These are phyloP conservation scores for Paralichthys olivaceus DNA, from an alignment of 2,113 vertebrate genomes.

Conservation along the genomic window DNA sequence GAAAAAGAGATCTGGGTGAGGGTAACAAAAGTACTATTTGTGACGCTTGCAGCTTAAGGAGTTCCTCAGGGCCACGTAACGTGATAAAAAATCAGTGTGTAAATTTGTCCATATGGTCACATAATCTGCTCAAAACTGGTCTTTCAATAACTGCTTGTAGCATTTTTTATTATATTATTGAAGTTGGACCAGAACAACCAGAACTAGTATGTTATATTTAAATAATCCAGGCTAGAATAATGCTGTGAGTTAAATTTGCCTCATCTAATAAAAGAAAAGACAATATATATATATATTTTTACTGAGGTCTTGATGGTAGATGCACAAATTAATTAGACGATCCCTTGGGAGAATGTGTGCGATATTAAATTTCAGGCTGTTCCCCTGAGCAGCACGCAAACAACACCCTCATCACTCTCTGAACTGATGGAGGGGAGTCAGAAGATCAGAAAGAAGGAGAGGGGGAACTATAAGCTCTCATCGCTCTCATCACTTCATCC, in stretches of 20 bases:
- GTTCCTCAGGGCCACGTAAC: background rate
- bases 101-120: conserved; percentile 15
- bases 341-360: background rate
- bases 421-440: conserved; percentile 36
- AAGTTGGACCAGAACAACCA: background rate
- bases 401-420: conserved; percentile 26
- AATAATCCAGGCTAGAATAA: background rate
- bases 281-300: background rate
- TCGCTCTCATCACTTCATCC: conserved; percentile 72
- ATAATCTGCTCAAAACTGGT: conserved; percentile 20
- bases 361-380: conserved; percentile 1
- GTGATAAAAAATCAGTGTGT: background rate
- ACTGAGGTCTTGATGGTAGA: background rate
- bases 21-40: too few relatives aligned
- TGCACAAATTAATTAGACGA: background rate
- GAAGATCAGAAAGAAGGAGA: conserved; percentile 46
- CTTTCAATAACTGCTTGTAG: background rate
- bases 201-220: background rate
- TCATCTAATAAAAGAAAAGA: conserved; percentile 1
- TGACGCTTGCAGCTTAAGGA: too few relatives aligned
- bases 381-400: background rate
- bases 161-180: background rate
- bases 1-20: background rate
- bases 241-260: background rate
- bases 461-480: conserved; percentile 48